Percentiles rank a stretch among this genome's conserved stretches.
Conservation (phyloP, 2,113 vertebrate species). For the Daubentonia madagascariensis region DNA sequence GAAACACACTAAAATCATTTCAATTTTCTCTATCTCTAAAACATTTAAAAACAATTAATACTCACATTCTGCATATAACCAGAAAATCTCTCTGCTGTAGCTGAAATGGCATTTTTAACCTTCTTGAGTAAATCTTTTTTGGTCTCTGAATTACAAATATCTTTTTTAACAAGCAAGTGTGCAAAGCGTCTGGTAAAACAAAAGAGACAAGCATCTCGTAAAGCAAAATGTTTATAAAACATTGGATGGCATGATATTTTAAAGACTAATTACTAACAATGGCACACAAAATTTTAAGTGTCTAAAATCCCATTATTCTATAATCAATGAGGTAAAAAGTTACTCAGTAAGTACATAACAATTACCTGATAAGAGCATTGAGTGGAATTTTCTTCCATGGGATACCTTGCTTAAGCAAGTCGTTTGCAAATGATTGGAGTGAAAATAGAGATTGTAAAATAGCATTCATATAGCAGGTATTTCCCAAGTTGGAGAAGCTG, state of each 20-base stretch:
- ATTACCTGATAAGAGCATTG: constrained; percentile 96
- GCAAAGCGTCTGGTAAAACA: constrained; percentile 91
- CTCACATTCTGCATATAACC: constrained; percentile 99
- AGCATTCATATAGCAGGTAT: constrained; percentile 99
- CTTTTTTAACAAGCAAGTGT: constrained; percentile 96
- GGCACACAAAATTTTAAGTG: constrained; percentile 5
- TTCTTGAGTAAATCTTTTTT: constrained; percentile 97
- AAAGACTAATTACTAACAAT: constrained; percentile 15
- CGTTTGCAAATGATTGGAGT: constrained; percentile 96
- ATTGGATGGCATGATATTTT: neutral
- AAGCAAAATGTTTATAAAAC: constrained; percentile 2
- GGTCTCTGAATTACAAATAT: constrained; percentile 93
- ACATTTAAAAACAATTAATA: constrained; percentile 37
- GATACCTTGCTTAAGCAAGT: constrained; percentile 96
- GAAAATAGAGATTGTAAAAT: constrained; percentile 99
- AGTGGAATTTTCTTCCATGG: constrained; percentile 95
- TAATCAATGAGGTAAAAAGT: neutral
- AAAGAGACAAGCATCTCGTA: constrained; percentile 3
- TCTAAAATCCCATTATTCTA: constrained; percentile 36
- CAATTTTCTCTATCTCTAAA: constrained; percentile 26
- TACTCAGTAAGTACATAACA: neutral
- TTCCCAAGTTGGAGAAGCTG: constrained; percentile 98
- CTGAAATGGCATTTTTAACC: constrained; percentile 98
- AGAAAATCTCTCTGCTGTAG: constrained; percentile 98
- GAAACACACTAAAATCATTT: neutral